Evolutionary conservation across 2,888 invertebrate genomes (phyloP).

Genomic region (Lamellibrachia satsuma): DNA sequence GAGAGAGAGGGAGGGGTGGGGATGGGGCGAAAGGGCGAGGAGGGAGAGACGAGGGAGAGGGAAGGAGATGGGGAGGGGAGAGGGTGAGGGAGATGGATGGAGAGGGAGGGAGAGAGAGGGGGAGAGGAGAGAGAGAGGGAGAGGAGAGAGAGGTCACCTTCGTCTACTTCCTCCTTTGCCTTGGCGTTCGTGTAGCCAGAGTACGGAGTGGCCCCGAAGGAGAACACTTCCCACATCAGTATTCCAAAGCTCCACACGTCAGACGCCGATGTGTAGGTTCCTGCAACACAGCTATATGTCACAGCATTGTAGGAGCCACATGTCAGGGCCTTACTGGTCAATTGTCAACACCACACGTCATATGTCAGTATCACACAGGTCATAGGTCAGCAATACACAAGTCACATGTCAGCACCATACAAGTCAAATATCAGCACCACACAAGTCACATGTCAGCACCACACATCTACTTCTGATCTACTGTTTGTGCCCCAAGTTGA

Average conservation of each 20-base stretch:
- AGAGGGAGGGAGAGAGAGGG: neutral
- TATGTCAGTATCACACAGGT: too few species aligned
- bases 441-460: neutral
- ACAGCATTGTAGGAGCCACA: neutral
- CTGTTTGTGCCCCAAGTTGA: neutral
- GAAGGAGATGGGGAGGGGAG: neutral
- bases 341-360: too few species aligned
- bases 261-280: slow-evolving; percentile 92
- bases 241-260: slow-evolving; percentile 98
- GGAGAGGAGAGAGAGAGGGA: neutral
- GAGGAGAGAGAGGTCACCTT: slow-evolving; percentile 71
- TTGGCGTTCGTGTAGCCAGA: slow-evolving; percentile 92
- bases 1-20: neutral
- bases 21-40: neutral
- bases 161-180: slow-evolving; percentile 91
- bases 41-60: neutral
- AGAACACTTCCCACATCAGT: slow-evolving; percentile 95
- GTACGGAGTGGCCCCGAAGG: slow-evolving; percentile 91
- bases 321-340: too few species aligned
- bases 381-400: too few species aligned
- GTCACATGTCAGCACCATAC: too few species aligned
- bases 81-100: neutral
- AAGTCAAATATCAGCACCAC: neutral
- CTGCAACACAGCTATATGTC: slow-evolving; percentile 67
- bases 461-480: neutral